Conservation (phyloP, 2,113 vertebrate species). For the Hystrix brachyura region DNA sequence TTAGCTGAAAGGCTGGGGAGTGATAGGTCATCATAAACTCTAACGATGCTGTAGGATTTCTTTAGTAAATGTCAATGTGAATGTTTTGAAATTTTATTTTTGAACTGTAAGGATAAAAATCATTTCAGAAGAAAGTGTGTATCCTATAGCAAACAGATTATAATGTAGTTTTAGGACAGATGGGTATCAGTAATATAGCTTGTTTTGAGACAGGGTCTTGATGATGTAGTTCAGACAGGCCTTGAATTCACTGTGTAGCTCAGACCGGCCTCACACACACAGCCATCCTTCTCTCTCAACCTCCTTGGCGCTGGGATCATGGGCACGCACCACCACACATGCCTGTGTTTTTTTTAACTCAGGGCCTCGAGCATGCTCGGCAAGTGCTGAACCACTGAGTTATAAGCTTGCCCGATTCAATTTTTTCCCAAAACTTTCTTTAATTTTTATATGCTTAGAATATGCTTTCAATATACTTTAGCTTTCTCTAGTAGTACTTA, state of each 20-base stretch:
- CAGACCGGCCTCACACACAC: not conserved
- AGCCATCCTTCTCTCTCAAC: not conserved
- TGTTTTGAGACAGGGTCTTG: not conserved
- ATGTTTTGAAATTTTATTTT: constrained; percentile 57
- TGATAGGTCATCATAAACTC: not conserved
- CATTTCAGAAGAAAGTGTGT: constrained; percentile 13
- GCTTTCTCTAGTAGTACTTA: constrained; percentile 23
- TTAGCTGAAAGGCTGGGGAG: not conserved
- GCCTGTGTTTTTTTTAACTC: not conserved
- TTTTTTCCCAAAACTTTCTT: not conserved
- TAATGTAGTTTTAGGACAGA: not conserved
- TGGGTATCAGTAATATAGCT: not conserved
- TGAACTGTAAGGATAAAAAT: constrained; percentile 42
- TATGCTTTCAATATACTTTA: constrained; percentile 40
- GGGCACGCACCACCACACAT: not conserved
- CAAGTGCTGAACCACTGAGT: not conserved
- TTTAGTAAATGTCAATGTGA: constrained; percentile 31
- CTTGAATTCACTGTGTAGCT: not conserved
- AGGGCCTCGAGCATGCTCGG: not conserved
- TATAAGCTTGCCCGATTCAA: not conserved
- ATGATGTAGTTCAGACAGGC: not conserved
- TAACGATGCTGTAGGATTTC: constrained; percentile 10
- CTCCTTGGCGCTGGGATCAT: not conserved
- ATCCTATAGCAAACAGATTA: not conserved
- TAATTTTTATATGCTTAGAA: constrained; percentile 56